Evolutionary conservation across 2,113 vertebrate species (phyloP).

Genomic region (Misgurnus anguillicaudatus): DNA sequence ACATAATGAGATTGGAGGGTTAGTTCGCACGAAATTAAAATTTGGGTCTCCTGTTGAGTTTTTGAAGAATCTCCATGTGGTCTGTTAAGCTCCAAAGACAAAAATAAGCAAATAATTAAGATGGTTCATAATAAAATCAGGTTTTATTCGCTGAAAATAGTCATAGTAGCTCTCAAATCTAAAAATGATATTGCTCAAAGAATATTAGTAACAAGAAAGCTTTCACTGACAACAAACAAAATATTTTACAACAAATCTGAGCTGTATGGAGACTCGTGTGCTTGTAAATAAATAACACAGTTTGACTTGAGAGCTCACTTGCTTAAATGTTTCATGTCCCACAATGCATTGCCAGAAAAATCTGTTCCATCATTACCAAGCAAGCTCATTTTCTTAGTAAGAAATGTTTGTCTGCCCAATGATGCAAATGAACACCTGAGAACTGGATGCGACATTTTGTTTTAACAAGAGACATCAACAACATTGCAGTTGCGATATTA

Average conservation of each 20-base stretch:
- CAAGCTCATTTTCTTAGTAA: background rate
- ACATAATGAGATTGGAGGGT: conserved; percentile 22
- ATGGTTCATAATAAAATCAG: too few species aligned
- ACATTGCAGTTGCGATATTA: background rate
- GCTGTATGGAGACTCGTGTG: background rate
- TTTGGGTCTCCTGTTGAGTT: too few species aligned
- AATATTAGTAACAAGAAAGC: too few species aligned
- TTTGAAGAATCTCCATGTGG: too few species aligned
- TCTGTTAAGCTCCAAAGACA: too few species aligned
- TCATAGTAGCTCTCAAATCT: too few species aligned
- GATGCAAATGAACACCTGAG: background rate
- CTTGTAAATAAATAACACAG: conserved; percentile 20
- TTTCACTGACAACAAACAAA: too few species aligned
- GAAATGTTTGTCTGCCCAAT: background rate
- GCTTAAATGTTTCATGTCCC: background rate
- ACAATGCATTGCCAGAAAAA: background rate
- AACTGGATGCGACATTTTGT: background rate
- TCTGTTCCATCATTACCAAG: background rate
- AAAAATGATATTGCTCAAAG: too few species aligned
- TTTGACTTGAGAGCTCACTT: background rate
- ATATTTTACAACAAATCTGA: background rate
- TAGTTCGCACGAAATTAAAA: too few species aligned
- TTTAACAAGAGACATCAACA: background rate
- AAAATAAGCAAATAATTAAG: too few species aligned
- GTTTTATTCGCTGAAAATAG: too few species aligned